Evolutionary conservation across 1,140 invertebrate species (phyloP).

Genomic region (Limonius californicus): DNA sequence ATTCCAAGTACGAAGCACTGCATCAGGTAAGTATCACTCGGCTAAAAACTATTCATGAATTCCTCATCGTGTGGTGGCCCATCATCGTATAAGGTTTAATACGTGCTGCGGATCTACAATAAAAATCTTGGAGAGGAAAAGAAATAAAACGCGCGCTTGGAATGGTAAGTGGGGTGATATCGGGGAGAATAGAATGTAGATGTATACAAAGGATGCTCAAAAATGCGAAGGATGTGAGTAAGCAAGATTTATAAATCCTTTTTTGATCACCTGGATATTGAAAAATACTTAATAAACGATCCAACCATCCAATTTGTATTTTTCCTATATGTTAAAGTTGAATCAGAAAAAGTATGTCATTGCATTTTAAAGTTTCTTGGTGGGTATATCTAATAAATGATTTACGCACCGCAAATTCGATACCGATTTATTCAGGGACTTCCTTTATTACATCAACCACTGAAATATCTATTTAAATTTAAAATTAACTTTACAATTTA

Average conservation of each 20-base stretch:
- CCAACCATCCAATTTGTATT: too few relatives aligned
- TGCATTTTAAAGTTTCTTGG: too few relatives aligned
- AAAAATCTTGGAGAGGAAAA: constrained; percentile 15
- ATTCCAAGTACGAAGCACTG: too few relatives aligned
- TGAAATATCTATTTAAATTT: too few relatives aligned
- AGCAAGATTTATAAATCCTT: constrained; percentile 7
- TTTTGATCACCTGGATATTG: constrained; percentile 5
- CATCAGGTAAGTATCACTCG: background rate
- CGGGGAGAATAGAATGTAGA: constrained; percentile 7
- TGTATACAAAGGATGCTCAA: constrained; percentile 6
- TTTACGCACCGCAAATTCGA: too few relatives aligned
- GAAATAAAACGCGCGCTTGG: constrained; percentile 13
- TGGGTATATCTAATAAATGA: too few relatives aligned
- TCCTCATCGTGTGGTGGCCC: constrained; percentile 7
- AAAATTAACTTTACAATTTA: too few relatives aligned
- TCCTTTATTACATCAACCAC: too few relatives aligned
- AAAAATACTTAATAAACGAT: constrained; percentile 8
- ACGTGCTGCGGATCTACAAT: constrained; percentile 14
- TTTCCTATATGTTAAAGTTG: too few relatives aligned
- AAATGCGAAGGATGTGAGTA: background rate
- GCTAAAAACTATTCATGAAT: constrained; percentile 10
- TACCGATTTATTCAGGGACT: too few relatives aligned
- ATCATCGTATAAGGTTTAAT: constrained; percentile 18
- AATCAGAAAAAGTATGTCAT: too few relatives aligned
- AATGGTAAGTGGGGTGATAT: constrained; percentile 18